Conservation (phyloP, 2,888 invertebrate species). For the Altica lythri region DNA sequence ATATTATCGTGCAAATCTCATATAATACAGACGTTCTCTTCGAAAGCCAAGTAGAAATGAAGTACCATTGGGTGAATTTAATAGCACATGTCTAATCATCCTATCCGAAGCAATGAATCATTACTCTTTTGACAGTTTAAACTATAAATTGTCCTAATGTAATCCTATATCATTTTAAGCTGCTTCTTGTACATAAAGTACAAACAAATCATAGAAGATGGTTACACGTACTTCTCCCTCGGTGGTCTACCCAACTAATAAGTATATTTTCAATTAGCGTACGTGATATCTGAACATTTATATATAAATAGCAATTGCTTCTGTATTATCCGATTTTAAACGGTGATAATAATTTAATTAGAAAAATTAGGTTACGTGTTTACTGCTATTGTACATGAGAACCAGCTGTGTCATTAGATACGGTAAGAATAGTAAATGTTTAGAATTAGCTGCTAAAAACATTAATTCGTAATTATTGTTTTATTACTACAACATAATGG, state of each 20-base stretch:
- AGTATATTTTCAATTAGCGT: conserved; percentile 22
- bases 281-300: conserved; percentile 25
- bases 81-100: conserved; percentile 18
- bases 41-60: neutral
- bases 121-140: conserved; percentile 17
- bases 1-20: conserved; percentile 3
- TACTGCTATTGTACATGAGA: neutral
- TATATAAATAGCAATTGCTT: conserved; percentile 10
- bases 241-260: conserved; percentile 28
- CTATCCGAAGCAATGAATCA: conserved; percentile 21
- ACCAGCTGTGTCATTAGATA: neutral
- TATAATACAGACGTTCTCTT: conserved; percentile 8
- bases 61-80: conserved; percentile 14
- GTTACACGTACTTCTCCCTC: conserved; percentile 23
- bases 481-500: too few species aligned
- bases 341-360: conserved; percentile 9
- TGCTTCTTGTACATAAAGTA: conserved; percentile 19
- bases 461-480: too few species aligned
- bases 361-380: conserved; percentile 10
- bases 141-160: conserved; percentile 27
- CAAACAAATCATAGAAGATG: conserved; percentile 29
- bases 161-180: conserved; percentile 34
- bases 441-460: too few species aligned
- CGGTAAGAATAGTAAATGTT: too few species aligned
- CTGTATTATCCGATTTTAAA: conserved; percentile 8